Conservation (phyloP, 1,140 invertebrate genomes). For the Andricus grossulariae region DNA sequence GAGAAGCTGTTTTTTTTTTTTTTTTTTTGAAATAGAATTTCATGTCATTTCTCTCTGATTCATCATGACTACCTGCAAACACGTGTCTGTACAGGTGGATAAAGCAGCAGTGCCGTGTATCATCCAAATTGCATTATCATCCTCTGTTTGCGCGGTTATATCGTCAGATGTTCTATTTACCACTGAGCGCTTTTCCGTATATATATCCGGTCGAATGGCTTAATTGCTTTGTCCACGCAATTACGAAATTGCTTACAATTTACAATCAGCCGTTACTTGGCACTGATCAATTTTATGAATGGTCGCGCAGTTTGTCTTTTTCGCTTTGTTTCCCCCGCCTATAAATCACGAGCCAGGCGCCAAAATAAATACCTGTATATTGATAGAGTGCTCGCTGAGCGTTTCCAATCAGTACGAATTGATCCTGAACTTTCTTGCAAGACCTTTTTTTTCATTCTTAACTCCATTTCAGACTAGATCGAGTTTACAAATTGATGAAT, state of each 20-base stretch:
- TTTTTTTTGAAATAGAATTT: constrained; percentile 12
- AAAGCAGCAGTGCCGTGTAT: constrained; percentile 48
- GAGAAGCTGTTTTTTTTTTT: too few relatives aligned
- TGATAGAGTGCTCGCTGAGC: constrained; percentile 36
- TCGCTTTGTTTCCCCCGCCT: constrained; percentile 37
- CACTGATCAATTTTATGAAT: constrained; percentile 55
- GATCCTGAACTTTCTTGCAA: background rate
- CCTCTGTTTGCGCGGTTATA: constrained; percentile 63
- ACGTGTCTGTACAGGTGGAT: constrained; percentile 37
- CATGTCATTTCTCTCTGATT: constrained; percentile 22
- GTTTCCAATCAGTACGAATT: constrained; percentile 22
- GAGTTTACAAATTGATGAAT: too few relatives aligned
- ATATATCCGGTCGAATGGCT: constrained; percentile 64
- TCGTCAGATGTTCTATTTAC: constrained; percentile 60
- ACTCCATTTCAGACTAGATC: too few relatives aligned
- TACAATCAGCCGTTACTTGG: constrained; percentile 60
- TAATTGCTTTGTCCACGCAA: constrained; percentile 70
- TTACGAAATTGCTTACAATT: constrained; percentile 71
- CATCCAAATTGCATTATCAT: constrained; percentile 69
- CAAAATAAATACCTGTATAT: constrained; percentile 45
- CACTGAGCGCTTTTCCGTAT: constrained; percentile 53
- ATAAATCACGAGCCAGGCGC: constrained; percentile 49
- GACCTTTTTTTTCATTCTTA: too few relatives aligned
- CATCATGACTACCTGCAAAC: constrained; percentile 24
- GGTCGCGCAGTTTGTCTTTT: constrained; percentile 43